Base-by-base conservation (phyloP, 1,140 invertebrate genomes). In the Drosophila miranda region DNA sequence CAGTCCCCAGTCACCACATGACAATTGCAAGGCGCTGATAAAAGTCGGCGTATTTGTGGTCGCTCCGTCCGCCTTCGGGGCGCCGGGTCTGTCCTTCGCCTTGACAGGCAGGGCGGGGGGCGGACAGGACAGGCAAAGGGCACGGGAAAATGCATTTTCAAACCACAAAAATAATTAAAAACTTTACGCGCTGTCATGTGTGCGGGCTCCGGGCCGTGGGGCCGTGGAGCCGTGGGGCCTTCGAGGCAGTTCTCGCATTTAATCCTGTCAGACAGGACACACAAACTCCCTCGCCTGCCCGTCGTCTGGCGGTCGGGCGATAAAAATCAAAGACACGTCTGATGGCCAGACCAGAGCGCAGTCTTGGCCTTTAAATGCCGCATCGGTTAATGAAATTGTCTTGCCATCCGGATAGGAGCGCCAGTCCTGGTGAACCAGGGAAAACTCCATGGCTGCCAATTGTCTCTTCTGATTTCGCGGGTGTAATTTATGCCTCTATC, bases 141-240 rank as follows among this genome's bases (percentile, higher is more conserved):
- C 23, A 34, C n/a, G 58, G 68, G 51, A 67, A 67, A 82, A 78
- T 82, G 78, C 82, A 86, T 75, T 86, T 86, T 75, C 72, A 78
- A 72, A 72, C 82, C 82, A 74, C 82, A 82, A 82, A 86, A 86
- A 86, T 86, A 86, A 86, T 86, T 86, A 87, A 82, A 87, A 88
- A 87, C 82, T 86, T 86, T 87, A 87, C 76, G 66, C 75, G 56
- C 44, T 49, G 70, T 34, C 43, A 16, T 51, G 46, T 59, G 21
- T 38, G 9, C 26, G 13, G 8, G n/a, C 16, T n/a, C 19, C 8
- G 19, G 9, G 14, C 7, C 6, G 7, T 14, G 42, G n/a, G 3
- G 6, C 14, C 14, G 16, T 16, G 16, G 16, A 1, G 14, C 7
- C 3, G 7, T 14, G 42, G n/a, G 3, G 11, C 30, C 23, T 43